Evolutionary conservation across 64 coral and sea anemone species (phyloP).

Genomic region (Stylophora pistillata): DNA sequence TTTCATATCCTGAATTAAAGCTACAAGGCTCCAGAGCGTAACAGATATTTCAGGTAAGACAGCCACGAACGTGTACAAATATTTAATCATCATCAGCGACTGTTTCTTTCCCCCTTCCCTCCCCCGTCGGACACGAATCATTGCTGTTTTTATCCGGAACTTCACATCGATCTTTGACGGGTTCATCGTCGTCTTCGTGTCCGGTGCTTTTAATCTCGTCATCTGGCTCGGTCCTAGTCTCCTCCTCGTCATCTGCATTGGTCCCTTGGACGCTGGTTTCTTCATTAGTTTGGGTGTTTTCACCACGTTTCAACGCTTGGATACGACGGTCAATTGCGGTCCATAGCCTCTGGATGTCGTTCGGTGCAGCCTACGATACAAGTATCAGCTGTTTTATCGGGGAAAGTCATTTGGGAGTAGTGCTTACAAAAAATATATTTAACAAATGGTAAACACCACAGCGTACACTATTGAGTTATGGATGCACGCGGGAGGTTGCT

Average conservation of each 20-base stretch:
- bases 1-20: too few species aligned
- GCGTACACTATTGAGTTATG: too few species aligned
- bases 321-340: slow-evolving; percentile 97
- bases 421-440: too few species aligned
- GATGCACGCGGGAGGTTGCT: too few species aligned
- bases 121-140: slow-evolving; percentile 23
- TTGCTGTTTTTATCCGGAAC: slow-evolving; percentile 29
- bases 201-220: slow-evolving; percentile 64
- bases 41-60: too few species aligned
- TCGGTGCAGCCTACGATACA: slow-evolving; percentile 71
- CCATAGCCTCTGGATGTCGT: slow-evolving; percentile 84
- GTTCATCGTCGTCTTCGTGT: slow-evolving; percentile 61
- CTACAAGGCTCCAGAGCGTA: too few species aligned
- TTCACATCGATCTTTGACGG: slow-evolving; percentile 36
- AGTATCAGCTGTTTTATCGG: neutral
- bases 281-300: slow-evolving; percentile 38
- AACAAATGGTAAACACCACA: too few species aligned
- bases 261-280: slow-evolving; percentile 10
- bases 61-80: neutral
- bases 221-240: slow-evolving; percentile 54
- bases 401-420: neutral
- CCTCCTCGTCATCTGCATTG: slow-evolving; percentile 32
- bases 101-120: slow-evolving; percentile 18
- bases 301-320: slow-evolving; percentile 74
- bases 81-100: slow-evolving; percentile 25